Percentiles rank a stretch among this genome's conserved stretches.
phyloP scores from a whole-genome alignment of 2,888 invertebrate genomes.

The Tipula vernalis region DNA sequence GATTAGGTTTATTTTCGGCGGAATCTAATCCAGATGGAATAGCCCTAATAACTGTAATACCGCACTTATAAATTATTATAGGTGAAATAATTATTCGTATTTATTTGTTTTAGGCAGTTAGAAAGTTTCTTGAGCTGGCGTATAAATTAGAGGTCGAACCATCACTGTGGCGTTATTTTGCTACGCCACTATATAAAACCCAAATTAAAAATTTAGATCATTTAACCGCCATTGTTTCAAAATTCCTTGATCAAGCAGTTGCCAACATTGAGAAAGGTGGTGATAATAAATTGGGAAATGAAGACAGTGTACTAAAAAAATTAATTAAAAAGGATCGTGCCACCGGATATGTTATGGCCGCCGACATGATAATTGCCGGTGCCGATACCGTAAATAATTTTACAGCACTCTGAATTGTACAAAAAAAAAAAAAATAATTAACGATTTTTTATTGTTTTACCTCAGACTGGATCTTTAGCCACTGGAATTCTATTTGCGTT shows the following conservation, averaged over 20 bases:
- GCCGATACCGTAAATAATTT: conserved; percentile 50
- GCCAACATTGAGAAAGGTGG: conserved; percentile 20
- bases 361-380: conserved; percentile 57
- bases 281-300: conserved; percentile 26
- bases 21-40: conserved; percentile 10
- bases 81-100: not conserved
- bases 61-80: not conserved
- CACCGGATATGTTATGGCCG: conserved; percentile 51
- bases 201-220: conserved; percentile 23
- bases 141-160: conserved; percentile 27
- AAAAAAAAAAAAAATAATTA: conserved; percentile 17
- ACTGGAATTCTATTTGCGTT: conserved; percentile 45
- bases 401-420: not conserved
- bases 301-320: conserved; percentile 48
- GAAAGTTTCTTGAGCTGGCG: conserved; percentile 14
- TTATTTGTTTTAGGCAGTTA: not conserved
- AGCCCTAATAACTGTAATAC: not conserved
- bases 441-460: conserved; percentile 13
- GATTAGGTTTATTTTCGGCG: conserved; percentile 24
- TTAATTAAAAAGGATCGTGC: conserved; percentile 46
- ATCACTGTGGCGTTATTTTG: conserved; percentile 25
- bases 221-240: conserved; percentile 20
- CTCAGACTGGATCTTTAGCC: conserved; percentile 30
- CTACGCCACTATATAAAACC: conserved; percentile 25
- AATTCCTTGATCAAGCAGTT: conserved; percentile 30